Percentiles rank a stretch among this genome's conserved stretches.
phyloP scores from a whole-genome alignment of 2,113 vertebrate species.

The Beaufortia kweichowensis region DNA sequence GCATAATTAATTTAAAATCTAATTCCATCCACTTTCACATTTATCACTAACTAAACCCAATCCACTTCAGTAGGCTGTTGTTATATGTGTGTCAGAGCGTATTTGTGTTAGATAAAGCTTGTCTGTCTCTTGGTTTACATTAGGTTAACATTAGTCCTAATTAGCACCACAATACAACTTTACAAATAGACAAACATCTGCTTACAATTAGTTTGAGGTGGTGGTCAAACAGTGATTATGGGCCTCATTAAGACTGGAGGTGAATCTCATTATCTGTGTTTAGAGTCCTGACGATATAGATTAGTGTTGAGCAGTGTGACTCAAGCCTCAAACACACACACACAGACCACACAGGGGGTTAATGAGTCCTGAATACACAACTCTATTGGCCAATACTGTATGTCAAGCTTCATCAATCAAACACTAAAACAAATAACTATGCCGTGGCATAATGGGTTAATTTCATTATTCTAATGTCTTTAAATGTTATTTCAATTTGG shows the following conservation, averaged over 20 bases:
- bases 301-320: slow-evolving; percentile 20
- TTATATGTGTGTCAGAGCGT: background rate
- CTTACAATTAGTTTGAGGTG: slow-evolving; percentile 17
- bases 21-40: background rate
- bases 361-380: slow-evolving; percentile 37
- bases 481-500: background rate
- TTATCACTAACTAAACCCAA: background rate
- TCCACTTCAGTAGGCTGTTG: background rate
- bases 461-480: slow-evolving; percentile 23
- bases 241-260: slow-evolving; percentile 26
- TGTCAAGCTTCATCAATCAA: background rate
- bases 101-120: slow-evolving; percentile 31
- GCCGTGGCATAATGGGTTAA: background rate
- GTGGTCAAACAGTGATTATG: slow-evolving; percentile 38
- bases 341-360: slow-evolving; percentile 33
- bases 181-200: slow-evolving; percentile 36
- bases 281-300: slow-evolving; percentile 33
- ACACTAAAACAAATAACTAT: background rate
- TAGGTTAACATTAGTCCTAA: slow-evolving; percentile 28
- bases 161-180: slow-evolving; percentile 31
- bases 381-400: background rate
- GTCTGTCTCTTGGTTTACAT: slow-evolving; percentile 3
- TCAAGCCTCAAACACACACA: background rate
- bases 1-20: too few species aligned
- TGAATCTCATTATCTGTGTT: slow-evolving; percentile 45